These are phyloP conservation scores for Remorina albescens DNA, from an alignment of 2,797 vertebrate genomes.

Conservation along the genomic window DNA sequence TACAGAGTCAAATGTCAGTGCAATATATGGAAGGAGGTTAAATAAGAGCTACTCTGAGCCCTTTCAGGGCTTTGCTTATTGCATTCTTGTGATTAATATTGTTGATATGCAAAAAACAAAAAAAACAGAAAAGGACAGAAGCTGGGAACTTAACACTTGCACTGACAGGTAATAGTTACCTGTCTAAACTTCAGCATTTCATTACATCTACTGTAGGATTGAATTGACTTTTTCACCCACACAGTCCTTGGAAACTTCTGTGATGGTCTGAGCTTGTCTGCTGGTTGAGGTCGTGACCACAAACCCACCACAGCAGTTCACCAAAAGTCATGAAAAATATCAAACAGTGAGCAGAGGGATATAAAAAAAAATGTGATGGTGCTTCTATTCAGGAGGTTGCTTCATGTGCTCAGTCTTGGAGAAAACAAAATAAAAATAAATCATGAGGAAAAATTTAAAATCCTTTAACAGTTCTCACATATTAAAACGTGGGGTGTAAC, in stretches of 20 bases:
- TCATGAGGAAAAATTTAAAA: conserved; percentile 72
- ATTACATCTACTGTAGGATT: conserved; percentile 74
- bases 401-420: conserved; percentile 89
- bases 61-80: conserved; percentile 85
- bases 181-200: conserved; percentile 77
- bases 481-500: conserved; percentile 83
- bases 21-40: conserved; percentile 80
- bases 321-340: conserved; percentile 89
- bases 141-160: conserved; percentile 74
- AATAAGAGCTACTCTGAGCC: conserved; percentile 81
- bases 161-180: conserved; percentile 70
- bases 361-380: conserved; percentile 71
- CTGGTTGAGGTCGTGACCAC: conserved; percentile 83
- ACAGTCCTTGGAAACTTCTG: conserved; percentile 84
- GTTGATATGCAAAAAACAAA: conserved; percentile 77
- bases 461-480: conserved; percentile 89
- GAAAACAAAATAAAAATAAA: conserved; percentile 79
- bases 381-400: conserved; percentile 80
- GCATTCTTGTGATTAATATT: conserved; percentile 81
- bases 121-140: conserved; percentile 57
- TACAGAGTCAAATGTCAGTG: conserved; percentile 83
- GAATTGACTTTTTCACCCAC: conserved; percentile 81
- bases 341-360: conserved; percentile 86
- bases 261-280: conserved; percentile 86
- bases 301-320: conserved; percentile 87